Evolutionary conservation across 1,140 invertebrate genomes (phyloP), one percentile per base, ranked within the genome.

Genomic region (Eumaeus atala): DNA sequence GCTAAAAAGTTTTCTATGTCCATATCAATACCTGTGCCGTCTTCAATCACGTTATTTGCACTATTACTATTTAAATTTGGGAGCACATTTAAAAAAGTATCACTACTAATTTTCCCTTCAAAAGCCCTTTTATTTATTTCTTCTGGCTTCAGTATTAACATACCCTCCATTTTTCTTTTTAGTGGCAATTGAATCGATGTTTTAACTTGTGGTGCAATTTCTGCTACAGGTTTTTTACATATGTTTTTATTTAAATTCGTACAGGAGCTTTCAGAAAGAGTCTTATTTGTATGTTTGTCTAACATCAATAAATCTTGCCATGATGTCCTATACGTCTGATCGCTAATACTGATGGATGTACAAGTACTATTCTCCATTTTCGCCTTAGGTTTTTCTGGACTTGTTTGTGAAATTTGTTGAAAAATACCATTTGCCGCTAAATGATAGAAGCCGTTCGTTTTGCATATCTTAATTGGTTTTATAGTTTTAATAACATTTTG

Each of bases 101-200:
- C 11, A 40, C n/a, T 10, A 18, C 28, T n/a, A 16, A 54, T 44
- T 52, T 36, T 54, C 1, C 66, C 53, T 58, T 67, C 62, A 34
- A 70, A 50, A 50, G 68, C 56, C 61, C 67, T 70, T 64, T 74
- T 73, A 59, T 84, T 84, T n/a, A 87, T 85, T 71, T 87, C 78
- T 69, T 84, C 80, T 8, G 84, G 80, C 72, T 85, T 84, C 56
- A 84, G 65, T 52, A 84, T 59, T 58, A 79, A 70, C 79, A 84
- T 83, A 12, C 74, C 44, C 59, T 72, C 66, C 9, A 40, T 11
- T 51, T 62, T 63, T 49, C 58, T 62, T 42, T 55, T 62, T 48
- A 17, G 56, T 51, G 44, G 42, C 40, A 48, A 35, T 51, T 59
- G 51, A 11, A 56, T 28, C 18, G 58, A 48, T 51, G 8, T 61